Base-by-base conservation (phyloP, 1,140 invertebrate species). In the Muscidifurax raptorellus region DNA sequence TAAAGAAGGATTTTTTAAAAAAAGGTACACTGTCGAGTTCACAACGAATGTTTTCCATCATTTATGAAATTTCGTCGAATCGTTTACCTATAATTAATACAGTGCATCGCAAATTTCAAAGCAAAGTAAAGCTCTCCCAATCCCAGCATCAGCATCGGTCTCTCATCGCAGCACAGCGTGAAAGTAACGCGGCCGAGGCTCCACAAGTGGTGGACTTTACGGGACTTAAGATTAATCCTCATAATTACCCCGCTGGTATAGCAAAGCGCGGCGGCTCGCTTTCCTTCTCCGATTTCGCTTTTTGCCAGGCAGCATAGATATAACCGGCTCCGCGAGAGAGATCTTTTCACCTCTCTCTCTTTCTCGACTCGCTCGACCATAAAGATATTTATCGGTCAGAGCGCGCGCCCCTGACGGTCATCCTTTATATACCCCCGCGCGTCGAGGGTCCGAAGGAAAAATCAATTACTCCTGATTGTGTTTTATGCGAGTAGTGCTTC, bases 161-260 rank as follows among this genome's bases (percentile, higher is more conserved):
- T 59, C 52, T 59, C 64, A 64, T 64, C 59, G n/a, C n/a, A 64
- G n/a, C 12, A 64, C n/a, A 67, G 64, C n/a, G 64, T 12, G 44
- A 79, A 79, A 84, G 82, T 72, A 84, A 84, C 40, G 71, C 30
- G n/a, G 2, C 4, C 30, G 36, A 84, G 87, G 87, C 90, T 93
- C 91, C 85, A 93, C 92, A 92, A 93, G 91, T 92, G 92, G 92
- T 90, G 90, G 92, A 92, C 91, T 92, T 93, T 92, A 92, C 90
- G 89, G 90, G 91, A 91, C 89, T 93, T 93, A 92, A 91, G 90
- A 92, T 92, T 93, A 92, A 93, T 93, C 91, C 91, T 89, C 89
- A 90, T 92, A 92, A 93, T 93, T 92, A 93, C 90, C 86, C 88
- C 82, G 66, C 88, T 88, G 79, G 84, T 87, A 40, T 40, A 52